phyloP scores from a whole-genome alignment of 2,797 vertebrate genomes.

The Etheostoma nigrum region DNA sequence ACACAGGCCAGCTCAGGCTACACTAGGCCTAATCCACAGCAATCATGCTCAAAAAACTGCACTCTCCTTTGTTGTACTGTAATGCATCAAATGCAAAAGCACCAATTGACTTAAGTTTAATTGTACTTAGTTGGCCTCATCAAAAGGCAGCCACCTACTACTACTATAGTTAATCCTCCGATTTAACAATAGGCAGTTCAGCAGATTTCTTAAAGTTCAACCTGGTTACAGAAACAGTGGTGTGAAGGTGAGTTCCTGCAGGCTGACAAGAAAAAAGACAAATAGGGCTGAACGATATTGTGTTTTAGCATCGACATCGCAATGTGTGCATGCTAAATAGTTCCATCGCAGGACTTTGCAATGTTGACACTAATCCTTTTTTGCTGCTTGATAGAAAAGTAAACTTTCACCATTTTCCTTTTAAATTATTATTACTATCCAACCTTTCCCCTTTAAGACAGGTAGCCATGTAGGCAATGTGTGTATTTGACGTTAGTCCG shows the following conservation, averaged over 20 bases:
- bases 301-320: too few relatives aligned
- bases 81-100: background rate
- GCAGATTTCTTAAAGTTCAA: slow-evolving; percentile 32
- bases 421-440: too few relatives aligned
- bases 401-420: too few relatives aligned
- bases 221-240: slow-evolving; percentile 7
- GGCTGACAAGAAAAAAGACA: background rate
- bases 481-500: too few relatives aligned
- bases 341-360: too few relatives aligned
- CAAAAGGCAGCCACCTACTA: slow-evolving; percentile 30
- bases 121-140: slow-evolving; percentile 32
- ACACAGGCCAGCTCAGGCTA: slow-evolving; percentile 48
- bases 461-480: too few relatives aligned
- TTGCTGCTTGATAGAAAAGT: too few relatives aligned
- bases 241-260: slow-evolving; percentile 27
- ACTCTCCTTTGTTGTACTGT: slow-evolving; percentile 9
- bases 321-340: too few relatives aligned
- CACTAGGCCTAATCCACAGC: slow-evolving; percentile 27
- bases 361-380: too few relatives aligned
- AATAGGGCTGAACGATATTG: too few relatives aligned
- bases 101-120: slow-evolving; percentile 31
- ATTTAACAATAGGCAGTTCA: slow-evolving; percentile 40
- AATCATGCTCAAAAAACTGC: slow-evolving; percentile 27
- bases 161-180: slow-evolving; percentile 32
- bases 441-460: too few relatives aligned